These are phyloP conservation scores for Drosophila gaucha DNA, from an alignment of 2,888 invertebrate genomes.

Conservation along the genomic window DNA sequence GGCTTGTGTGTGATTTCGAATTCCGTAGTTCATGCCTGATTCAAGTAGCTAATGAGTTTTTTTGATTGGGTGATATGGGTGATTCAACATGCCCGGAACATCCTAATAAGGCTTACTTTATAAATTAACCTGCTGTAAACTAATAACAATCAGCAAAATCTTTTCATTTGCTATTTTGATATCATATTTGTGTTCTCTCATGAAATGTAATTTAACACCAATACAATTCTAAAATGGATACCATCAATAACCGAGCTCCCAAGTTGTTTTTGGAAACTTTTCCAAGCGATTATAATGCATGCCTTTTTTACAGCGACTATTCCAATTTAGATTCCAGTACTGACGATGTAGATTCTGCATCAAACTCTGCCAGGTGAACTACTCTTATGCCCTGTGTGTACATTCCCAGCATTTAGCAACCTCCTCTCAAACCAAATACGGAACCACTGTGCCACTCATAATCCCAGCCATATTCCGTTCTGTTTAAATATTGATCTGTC, in stretches of 20 bases:
- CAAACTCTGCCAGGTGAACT: conserved; percentile 32
- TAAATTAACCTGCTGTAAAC: too few relatives aligned
- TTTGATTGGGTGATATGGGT: background rate
- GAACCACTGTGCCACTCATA: background rate
- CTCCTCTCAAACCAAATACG: conserved; percentile 24
- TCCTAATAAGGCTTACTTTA: background rate
- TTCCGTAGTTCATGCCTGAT: conserved; percentile 35
- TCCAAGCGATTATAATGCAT: conserved; percentile 15
- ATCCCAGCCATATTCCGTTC: conserved; percentile 20
- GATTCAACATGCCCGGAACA: background rate
- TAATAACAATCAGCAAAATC: too few relatives aligned
- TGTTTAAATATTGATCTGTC: conserved; percentile 32
- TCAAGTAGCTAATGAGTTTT: conserved; percentile 15
- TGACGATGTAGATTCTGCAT: background rate
- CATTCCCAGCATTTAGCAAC: conserved; percentile 19
- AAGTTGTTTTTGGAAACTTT: background rate
- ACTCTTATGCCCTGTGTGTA: background rate
- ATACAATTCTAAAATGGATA: background rate
- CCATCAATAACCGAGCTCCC: background rate
- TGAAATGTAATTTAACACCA: conserved; percentile 3
- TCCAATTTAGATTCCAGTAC: background rate
- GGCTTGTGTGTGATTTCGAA: conserved; percentile 38
- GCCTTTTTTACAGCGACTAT: conserved; percentile 34
- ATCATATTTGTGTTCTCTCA: background rate
- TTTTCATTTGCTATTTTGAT: background rate